Base-by-base conservation (phyloP, 2,113 vertebrate species). In the Osmerus eperlanus region DNA sequence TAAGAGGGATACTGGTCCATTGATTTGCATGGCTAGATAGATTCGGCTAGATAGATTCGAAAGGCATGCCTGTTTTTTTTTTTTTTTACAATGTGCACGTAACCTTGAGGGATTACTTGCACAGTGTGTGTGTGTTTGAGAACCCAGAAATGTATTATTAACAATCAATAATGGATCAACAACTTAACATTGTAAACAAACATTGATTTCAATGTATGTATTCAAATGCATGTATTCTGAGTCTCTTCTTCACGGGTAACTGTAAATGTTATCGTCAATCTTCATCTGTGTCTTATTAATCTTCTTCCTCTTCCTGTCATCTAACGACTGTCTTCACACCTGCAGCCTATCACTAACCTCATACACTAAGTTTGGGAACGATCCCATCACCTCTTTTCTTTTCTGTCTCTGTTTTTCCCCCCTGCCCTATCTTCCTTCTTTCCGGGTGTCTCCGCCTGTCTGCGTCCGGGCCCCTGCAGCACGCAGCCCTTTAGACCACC, bases 401-500 rank as follows among this genome's bases (percentile, higher is more conserved):
- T 1, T 65, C 16, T 47, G 14, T 61, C 64, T 14, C 14, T 25
- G 36, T 74, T 65, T 65, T 74, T 53, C 71, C 55, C 65, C 67
- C 25, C 60, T 72, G 47, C 52, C 11, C 73, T 53, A 51, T 70
- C 56, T 53, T 41, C 28, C 21, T 54, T 67, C 67, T 63, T 8
- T 47, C 56, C 76, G 80, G 84, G 74, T 86, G 74, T 81, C 87
- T 86, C 72, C 75, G 84, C 81, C 80, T 89, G 82, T 86, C 25
- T 82, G 79, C 85, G 60, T 73, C 74, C 15, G 60, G 60, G 41
- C 1, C 73, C 59, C 76, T 74, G 89, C 90, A 97, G 96, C 92
- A 19, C 94, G 94, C 91, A 93, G 86, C 90, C 90, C 94, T 0
- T 86, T 92, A 65, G 94, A 98, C 89, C 94, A 89, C 81, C 92